Conservation (phyloP, 2,888 invertebrate species). For the Phyto melanocephala region DNA sequence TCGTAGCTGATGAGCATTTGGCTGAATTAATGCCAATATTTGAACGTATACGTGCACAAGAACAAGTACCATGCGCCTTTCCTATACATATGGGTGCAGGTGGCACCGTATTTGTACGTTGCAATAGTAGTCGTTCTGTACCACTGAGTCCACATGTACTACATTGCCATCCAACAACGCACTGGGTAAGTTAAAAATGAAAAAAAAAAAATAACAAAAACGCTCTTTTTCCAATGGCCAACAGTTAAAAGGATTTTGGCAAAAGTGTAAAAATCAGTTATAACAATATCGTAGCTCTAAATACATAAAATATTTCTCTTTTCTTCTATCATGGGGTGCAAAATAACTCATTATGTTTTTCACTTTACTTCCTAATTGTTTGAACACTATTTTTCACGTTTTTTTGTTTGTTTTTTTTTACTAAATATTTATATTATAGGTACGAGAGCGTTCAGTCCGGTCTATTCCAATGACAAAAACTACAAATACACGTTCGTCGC, state of each 20-base stretch:
- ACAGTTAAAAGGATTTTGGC: not conserved
- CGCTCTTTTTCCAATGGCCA: not conserved
- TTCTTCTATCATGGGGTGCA: conserved; percentile 53
- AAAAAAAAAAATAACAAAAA: not conserved
- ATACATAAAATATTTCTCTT: not conserved
- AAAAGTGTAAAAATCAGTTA: not conserved
- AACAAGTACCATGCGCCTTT: conserved; percentile 94
- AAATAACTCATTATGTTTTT: conserved; percentile 48
- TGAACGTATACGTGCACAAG: conserved; percentile 94
- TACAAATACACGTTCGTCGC: conserved; percentile 83
- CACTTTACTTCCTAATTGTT: conserved; percentile 3
- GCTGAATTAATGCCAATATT: conserved; percentile 97
- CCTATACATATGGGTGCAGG: conserved; percentile 90
- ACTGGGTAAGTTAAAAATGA: conserved; percentile 80
- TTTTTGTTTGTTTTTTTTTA: not conserved
- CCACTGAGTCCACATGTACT: conserved; percentile 83
- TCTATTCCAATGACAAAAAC: conserved; percentile 94
- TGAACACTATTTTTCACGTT: not conserved
- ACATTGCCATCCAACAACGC: conserved; percentile 84
- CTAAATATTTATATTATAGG: conserved; percentile 80
- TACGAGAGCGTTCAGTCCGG: conserved; percentile 93
- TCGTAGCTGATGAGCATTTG: conserved; percentile 93
- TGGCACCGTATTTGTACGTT: conserved; percentile 83
- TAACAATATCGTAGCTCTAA: not conserved
- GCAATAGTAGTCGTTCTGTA: conserved; percentile 83